Conservation (phyloP, 2,113 vertebrate genomes). For the rabbit (Oryctolagus cuniculus) region DNA sequence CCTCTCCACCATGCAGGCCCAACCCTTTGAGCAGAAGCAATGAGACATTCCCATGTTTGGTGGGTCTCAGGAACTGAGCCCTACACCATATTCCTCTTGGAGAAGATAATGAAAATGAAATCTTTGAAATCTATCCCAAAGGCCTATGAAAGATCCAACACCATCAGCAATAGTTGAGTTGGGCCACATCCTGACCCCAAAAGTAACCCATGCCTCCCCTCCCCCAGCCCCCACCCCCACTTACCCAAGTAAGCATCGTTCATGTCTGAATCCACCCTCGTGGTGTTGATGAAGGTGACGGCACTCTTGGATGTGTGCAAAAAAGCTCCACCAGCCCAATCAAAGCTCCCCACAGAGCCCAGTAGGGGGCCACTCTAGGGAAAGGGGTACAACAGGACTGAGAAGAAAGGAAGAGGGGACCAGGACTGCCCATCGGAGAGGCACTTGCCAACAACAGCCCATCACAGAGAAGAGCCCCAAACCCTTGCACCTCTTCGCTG, state of each 20-base stretch:
- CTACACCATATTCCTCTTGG: not conserved
- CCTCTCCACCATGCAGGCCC: not conserved
- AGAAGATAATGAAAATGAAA: conserved; percentile 30
- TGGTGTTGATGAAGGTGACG: conserved; percentile 78
- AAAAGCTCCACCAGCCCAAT: conserved; percentile 85
- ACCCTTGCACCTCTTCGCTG: not conserved
- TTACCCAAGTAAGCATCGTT: conserved; percentile 84
- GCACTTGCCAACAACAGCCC: not conserved
- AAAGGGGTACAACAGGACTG: not conserved
- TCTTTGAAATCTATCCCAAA: conserved; percentile 39
- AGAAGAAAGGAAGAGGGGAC: not conserved
- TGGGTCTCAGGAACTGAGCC: not conserved
- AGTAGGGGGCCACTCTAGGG: conserved; percentile 75
- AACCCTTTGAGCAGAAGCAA: not conserved
- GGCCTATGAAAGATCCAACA: not conserved
- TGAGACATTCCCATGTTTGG: not conserved
- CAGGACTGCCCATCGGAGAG: not conserved
- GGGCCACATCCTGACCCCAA: not conserved
- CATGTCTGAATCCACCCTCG: conserved; percentile 73
- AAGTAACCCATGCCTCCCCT: not conserved
- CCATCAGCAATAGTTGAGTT: not conserved
- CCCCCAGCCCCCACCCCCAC: not conserved
- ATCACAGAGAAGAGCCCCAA: not conserved
- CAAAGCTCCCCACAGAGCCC: conserved; percentile 84
- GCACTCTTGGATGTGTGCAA: not conserved